A percentile compares a stretch with the other conserved stretches of the same genome.
Conservation (phyloP, 1,140 invertebrate species). For the Nymphalis io region DNA sequence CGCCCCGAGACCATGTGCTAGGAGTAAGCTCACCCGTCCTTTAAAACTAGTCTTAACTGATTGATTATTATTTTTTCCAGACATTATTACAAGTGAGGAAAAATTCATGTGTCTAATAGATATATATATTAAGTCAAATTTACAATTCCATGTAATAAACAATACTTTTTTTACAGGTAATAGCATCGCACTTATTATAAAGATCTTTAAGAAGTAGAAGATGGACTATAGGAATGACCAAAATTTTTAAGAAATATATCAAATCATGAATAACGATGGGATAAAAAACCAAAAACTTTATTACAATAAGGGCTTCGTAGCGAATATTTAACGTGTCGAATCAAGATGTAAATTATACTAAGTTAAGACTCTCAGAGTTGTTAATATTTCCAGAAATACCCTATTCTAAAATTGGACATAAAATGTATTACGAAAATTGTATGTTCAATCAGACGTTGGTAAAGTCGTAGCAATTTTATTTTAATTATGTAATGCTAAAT, state of each 20-base stretch:
- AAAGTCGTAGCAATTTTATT: background rate
- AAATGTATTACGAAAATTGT: too few species aligned
- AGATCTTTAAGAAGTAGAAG: background rate
- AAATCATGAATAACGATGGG: slow-evolving; percentile 1
- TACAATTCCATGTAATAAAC: background rate
- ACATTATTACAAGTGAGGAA: too few species aligned
- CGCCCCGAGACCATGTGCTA: slow-evolving; percentile 82
- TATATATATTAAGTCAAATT: too few species aligned
- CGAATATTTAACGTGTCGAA: background rate
- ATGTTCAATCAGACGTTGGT: background rate
- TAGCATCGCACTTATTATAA: background rate
- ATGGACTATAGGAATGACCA: background rate
- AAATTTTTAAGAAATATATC: slow-evolving; percentile 4
- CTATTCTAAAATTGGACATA: too few species aligned
- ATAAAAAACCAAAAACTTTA: slow-evolving; percentile 14
- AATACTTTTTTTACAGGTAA: slow-evolving; percentile 3
- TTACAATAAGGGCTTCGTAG: slow-evolving; percentile 13
- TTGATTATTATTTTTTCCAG: too few species aligned
- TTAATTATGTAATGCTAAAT: background rate
- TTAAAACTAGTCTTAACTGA: too few species aligned
- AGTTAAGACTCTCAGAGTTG: background rate
- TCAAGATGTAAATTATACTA: background rate
- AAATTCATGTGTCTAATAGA: too few species aligned
- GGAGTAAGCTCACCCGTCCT: slow-evolving; percentile 20
- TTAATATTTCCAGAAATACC: too few species aligned